phyloP scores from a whole-genome alignment of 2,888 invertebrate genomes.

The Sesia bembeciformis region DNA sequence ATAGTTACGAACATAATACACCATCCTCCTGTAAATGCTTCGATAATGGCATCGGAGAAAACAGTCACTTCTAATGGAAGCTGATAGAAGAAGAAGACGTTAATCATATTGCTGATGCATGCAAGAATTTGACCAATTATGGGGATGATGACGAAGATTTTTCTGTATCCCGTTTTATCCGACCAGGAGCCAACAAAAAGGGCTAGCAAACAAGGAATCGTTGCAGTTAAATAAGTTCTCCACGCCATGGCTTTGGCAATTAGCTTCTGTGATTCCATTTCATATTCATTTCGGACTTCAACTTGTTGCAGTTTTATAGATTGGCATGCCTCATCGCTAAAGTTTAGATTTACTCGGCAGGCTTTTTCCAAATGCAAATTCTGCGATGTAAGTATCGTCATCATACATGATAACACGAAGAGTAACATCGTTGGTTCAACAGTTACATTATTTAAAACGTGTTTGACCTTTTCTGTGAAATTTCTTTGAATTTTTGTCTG shows the following conservation, averaged over 20 bases:
- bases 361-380: constrained; percentile 89
- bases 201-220: constrained; percentile 83
- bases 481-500: constrained; percentile 11
- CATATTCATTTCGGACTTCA: constrained; percentile 61
- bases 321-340: constrained; percentile 80
- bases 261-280: constrained; percentile 77
- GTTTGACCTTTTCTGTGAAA: constrained; percentile 19
- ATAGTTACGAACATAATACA: constrained; percentile 86
- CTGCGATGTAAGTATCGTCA: constrained; percentile 82
- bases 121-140: constrained; percentile 81
- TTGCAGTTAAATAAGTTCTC: constrained; percentile 87
- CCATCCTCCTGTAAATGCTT: constrained; percentile 86
- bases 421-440: constrained; percentile 45
- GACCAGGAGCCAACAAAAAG: constrained; percentile 86
- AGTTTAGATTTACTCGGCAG: constrained; percentile 85
- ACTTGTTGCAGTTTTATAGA: constrained; percentile 80
- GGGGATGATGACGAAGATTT: constrained; percentile 83
- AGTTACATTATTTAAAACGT: constrained; percentile 32
- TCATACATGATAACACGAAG: constrained; percentile 34
- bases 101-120: constrained; percentile 81
- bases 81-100: constrained; percentile 82
- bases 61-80: constrained; percentile 83
- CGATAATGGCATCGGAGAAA: constrained; percentile 82
- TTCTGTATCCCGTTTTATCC: constrained; percentile 77
- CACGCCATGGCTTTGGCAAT: constrained; percentile 83